Conservation (phyloP, 1,140 invertebrate species). For the Sinella curviseta region DNA sequence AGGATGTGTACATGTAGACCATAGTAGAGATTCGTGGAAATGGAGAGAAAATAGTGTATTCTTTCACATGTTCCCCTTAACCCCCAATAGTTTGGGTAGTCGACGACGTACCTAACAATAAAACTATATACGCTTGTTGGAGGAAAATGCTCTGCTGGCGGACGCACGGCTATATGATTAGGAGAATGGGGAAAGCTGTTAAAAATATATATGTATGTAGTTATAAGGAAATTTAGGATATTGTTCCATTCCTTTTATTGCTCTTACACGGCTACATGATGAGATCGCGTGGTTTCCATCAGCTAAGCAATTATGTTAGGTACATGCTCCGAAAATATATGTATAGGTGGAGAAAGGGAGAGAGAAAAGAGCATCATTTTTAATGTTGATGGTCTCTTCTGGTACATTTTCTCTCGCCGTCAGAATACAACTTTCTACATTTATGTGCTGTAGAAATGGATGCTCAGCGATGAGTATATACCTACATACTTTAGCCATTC, state of each 20-base stretch:
- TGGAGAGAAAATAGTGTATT: neutral
- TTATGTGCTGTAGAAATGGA: too few species aligned
- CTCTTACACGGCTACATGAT: neutral
- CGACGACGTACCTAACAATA: neutral
- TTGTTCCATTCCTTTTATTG: neutral
- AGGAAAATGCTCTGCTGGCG: too few species aligned
- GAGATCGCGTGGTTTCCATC: neutral
- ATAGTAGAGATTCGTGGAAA: neutral
- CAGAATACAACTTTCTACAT: neutral
- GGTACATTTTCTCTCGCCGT: neutral
- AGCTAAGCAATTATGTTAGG: neutral
- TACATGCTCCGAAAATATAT: neutral
- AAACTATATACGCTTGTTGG: too few species aligned
- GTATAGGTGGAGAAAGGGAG: neutral
- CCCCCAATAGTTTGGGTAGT: slow-evolving; percentile 13
- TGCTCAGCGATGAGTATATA: too few species aligned
- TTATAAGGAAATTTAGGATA: too few species aligned
- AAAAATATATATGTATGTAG: too few species aligned
- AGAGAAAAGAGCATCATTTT: slow-evolving; percentile 21
- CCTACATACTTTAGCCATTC: too few species aligned
- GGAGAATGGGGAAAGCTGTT: neutral
- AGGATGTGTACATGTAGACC: neutral
- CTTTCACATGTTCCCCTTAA: slow-evolving; percentile 16
- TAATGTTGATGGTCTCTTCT: slow-evolving; percentile 6
- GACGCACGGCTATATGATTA: too few species aligned